Base-by-base conservation (phyloP, 2,888 invertebrate species). In the Phyto melanocephala region DNA sequence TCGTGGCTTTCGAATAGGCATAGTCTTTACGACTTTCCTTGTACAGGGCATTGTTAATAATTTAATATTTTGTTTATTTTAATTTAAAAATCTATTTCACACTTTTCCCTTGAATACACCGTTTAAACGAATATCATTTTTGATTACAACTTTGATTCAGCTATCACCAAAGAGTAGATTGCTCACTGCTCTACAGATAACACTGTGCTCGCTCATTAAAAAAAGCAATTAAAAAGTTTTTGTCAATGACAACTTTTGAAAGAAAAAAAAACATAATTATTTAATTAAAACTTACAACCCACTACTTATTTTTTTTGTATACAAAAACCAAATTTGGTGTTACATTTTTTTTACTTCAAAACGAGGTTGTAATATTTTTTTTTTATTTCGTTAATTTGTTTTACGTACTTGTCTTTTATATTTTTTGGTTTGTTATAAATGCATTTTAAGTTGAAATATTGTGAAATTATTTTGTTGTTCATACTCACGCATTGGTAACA, bases 281-380 rank as follows among this genome's bases (percentile, higher is more conserved):
- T 63, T 70, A 76, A 50, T 52, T 62, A 33, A 81, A 78, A 62
- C 78, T 78, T 68, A 62, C 62, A 74, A 63, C 68, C 81, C 56
- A 80, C 76, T 76, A 42, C 20, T 47, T 63, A 28, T 62, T 42
- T 52, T 28, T 50, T 65, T 8, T 17, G 56, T 50, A 28, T n/a
- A n/a, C n/a, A n/a, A n/a, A 56, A 6, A 42, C 70, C 76, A 80
- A 71, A 76, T 67, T 67, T 71, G 76, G 47, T 45, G 22, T 28
- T 50, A 58, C 13, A 50, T 8, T 35, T 62, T 15, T 67, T 54
- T 72, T 52, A 17, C 5, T 62, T 52, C 28, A 62, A 62, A 72
- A 62, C 52, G 33, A 72, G 72, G 72, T 62, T 72, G 62, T n/a
- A 62, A 72, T 52, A 40, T 62, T 72, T 72, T 72, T 42, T 28